phyloP scores from a whole-genome alignment of 2,888 invertebrate species.

The Troglohyphantes excavatus region DNA sequence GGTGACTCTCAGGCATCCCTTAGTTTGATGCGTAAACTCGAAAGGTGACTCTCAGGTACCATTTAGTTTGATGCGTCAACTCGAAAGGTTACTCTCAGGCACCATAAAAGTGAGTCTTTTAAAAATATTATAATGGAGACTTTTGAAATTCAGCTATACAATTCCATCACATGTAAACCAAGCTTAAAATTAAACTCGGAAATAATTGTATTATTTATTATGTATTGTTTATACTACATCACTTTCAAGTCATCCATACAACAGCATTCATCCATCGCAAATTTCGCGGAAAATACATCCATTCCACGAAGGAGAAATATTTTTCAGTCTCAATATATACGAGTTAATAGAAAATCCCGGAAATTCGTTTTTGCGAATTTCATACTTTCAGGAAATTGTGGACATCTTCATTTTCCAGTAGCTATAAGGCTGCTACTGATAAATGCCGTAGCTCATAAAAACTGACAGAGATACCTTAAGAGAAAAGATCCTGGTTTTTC shows the following conservation, averaged over 20 bases:
- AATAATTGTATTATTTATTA: too few relatives aligned
- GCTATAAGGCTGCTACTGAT: neutral
- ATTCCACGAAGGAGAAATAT: neutral
- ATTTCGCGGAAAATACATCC: neutral
- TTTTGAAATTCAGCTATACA: too few relatives aligned
- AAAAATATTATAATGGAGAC: too few relatives aligned
- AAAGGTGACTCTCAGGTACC: too few relatives aligned
- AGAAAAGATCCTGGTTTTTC: neutral
- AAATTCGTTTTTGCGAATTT: constrained; percentile 38
- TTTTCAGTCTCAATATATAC: constrained; percentile 21
- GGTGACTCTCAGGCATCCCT: too few relatives aligned
- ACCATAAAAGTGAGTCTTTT: too few relatives aligned
- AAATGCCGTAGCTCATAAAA: constrained; percentile 1
- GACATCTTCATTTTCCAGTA: constrained; percentile 13
- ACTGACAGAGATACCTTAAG: neutral
- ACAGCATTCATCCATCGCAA: neutral
- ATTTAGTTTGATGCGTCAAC: too few relatives aligned
- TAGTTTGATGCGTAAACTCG: too few relatives aligned
- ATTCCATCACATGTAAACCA: too few relatives aligned
- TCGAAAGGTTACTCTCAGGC: too few relatives aligned
- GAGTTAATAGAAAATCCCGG: constrained; percentile 44
- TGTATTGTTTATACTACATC: neutral
- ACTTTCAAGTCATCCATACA: neutral
- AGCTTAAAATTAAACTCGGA: too few relatives aligned
- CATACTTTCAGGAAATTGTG: constrained; percentile 31